These are phyloP conservation scores for Chrysochloris asiatica DNA, from an alignment of 2,113 vertebrate species.

Conservation along the genomic window DNA sequence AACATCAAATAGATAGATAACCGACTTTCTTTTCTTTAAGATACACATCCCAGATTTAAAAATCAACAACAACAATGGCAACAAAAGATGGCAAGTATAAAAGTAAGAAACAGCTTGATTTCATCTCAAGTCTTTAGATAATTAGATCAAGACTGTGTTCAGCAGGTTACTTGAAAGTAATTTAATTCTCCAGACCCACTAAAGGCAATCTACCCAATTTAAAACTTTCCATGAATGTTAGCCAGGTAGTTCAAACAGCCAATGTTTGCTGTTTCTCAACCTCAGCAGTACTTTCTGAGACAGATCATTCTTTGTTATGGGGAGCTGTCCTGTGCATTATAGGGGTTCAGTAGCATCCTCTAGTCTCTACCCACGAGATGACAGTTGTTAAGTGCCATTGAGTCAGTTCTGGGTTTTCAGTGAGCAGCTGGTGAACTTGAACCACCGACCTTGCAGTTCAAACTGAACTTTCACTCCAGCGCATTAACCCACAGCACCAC, in stretches of 20 bases:
- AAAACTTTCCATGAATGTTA: background rate
- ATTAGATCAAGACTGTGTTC: background rate
- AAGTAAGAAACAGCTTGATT: background rate
- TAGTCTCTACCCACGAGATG: background rate
- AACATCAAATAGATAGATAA: background rate
- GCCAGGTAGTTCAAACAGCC: background rate
- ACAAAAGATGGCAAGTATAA: background rate
- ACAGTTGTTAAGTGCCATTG: no score
- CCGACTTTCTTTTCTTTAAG: background rate
- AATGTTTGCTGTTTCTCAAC: background rate
- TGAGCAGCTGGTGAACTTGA: no score
- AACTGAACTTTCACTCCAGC: no score
- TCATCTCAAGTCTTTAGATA: background rate
- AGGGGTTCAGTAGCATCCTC: background rate
- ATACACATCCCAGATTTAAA: background rate
- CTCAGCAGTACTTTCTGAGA: background rate
- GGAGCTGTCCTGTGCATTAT: background rate
- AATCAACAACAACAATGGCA: background rate
- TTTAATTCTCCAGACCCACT: background rate
- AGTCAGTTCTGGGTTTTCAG: no score
- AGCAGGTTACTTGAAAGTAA: background rate
- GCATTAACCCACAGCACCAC: no score
- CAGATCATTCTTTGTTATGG: background rate
- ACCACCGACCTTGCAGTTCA: no score
- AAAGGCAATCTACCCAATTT: background rate